Base-by-base conservation (phyloP, 2,113 vertebrate species). In the Eubucco bourcierii region DNA sequence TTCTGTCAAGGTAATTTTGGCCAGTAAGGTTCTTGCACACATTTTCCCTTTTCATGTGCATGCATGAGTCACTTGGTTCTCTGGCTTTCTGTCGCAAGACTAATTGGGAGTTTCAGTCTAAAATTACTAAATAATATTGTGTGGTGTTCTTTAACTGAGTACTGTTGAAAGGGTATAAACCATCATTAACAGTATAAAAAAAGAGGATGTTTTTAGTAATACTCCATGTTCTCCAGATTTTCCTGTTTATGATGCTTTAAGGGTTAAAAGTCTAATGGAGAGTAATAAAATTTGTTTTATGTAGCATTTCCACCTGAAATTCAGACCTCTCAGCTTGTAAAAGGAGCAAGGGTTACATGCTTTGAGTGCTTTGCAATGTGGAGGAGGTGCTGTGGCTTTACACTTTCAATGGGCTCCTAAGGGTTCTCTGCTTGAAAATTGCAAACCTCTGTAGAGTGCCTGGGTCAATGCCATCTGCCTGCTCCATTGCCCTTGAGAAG, bases 401-500 rank as follows among this genome's bases (percentile, higher is more conserved):
- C 44, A 41, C 25, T 28, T 63, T 83, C 39, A 10, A 10, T 1
- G 8, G 37, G 37, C 68, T 88, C 59, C 25, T 41, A 41, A 83
- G 52, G 34, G 12, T 29, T 79, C 31, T 68, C n/a, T 81, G 52
- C 23, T 8, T 13, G 37, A 70, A 31, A 65, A 63, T 66, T 19
- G 28, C 4, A 75, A 39, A 61, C 24, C 50, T 72, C 53, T 31
- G 44, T 9, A 56, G 59, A 65, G 73, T 0, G 7, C 34, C 39
- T 44, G 67, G 53, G 29, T 59, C 46, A 14, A 3, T 59, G 44
- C 72, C 41, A 50, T 8, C 68, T 81, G 64, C 46, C 41, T 1
- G 0, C 37, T 84, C 33, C 24, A 3, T 50, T 2, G 2, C 20
- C 23, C 28, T 39, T 7, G 19, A 2, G 3, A 23, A 50, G 44